These are phyloP conservation scores for Paguma larvata DNA, from an alignment of 2,797 vertebrate genomes.

Conservation along the genomic window DNA sequence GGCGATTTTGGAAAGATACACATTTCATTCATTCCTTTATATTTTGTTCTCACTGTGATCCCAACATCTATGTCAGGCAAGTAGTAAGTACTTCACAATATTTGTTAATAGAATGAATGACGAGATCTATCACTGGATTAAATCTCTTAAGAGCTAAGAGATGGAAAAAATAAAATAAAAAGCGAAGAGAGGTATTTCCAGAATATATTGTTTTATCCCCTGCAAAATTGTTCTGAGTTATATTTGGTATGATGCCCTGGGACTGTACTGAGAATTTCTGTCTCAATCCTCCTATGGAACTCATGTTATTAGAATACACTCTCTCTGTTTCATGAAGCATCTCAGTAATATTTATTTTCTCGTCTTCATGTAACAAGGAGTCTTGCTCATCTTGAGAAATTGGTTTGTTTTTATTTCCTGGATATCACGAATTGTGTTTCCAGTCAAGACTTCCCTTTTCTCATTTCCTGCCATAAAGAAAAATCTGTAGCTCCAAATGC, in stretches of 20 bases:
- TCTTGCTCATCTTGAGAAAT: neutral
- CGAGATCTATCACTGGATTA: neutral
- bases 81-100: neutral
- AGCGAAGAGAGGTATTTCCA: neutral
- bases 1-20: neutral
- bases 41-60: neutral
- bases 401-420: conserved; percentile 42
- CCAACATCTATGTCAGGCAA: neutral
- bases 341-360: neutral
- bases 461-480: neutral
- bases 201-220: neutral
- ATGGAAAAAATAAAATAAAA: neutral
- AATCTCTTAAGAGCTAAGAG: neutral
- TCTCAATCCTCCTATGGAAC: neutral
- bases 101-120: neutral
- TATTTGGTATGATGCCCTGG: neutral
- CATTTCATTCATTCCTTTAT: neutral
- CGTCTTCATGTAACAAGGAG: neutral
- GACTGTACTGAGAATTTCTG: neutral
- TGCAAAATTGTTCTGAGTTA: neutral
- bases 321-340: neutral
- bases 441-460: neutral
- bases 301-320: neutral
- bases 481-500: neutral
- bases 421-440: neutral